Conservation (phyloP, 2,113 vertebrate genomes). For the Anseranas semipalmata region DNA sequence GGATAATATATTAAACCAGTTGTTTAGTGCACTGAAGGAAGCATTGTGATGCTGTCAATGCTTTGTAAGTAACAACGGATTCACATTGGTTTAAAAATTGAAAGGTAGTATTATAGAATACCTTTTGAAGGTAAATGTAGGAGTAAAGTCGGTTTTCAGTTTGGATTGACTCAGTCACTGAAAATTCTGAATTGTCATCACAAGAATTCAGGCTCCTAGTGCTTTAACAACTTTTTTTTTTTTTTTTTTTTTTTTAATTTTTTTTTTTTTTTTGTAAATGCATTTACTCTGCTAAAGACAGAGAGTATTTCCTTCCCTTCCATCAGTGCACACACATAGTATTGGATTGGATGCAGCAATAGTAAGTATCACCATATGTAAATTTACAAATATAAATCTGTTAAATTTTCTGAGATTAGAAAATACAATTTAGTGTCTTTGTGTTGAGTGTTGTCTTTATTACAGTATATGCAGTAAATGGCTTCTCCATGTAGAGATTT, state of each 20-base stretch:
- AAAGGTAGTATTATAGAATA: slow-evolving; percentile 1
- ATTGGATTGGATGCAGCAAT: neutral
- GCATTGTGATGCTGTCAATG: neutral
- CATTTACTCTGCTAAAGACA: neutral
- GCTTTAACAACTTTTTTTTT: neutral
- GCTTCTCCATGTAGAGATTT: neutral
- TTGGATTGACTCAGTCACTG: slow-evolving; percentile 39
- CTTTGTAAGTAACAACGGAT: neutral
- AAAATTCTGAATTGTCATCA: slow-evolving; percentile 44
- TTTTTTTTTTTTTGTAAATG: neutral
- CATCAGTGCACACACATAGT: fast-evolving
- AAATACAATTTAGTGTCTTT: neutral
- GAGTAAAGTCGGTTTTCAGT: slow-evolving; percentile 44
- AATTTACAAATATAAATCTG: neutral
- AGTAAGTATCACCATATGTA: neutral
- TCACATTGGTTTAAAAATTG: neutral
- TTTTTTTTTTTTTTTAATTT: neutral
- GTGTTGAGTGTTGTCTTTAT: neutral
- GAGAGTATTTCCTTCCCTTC: neutral
- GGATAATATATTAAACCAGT: neutral
- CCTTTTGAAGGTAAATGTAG: slow-evolving; percentile 31
- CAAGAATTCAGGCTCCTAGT: slow-evolving; percentile 16
- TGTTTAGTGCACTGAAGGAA: neutral
- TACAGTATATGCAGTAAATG: neutral
- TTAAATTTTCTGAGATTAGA: neutral